Base-by-base conservation (phyloP, 1,140 invertebrate species). In the Papilio polytes region DNA sequence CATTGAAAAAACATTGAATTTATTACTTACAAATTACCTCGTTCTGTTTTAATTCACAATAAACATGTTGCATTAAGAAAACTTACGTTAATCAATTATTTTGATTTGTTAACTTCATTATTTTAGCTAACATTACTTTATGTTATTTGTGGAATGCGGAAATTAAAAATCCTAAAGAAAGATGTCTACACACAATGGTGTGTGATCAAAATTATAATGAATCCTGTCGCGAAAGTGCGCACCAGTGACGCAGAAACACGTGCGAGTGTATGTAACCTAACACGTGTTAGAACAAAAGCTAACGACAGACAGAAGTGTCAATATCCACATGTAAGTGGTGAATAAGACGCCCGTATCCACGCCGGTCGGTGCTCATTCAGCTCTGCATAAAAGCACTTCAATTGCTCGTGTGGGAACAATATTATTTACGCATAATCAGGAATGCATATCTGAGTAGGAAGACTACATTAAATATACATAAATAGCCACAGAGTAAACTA, bases 301-400 rank as follows among this genome's bases (percentile, higher is more conserved):
- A 86, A 87, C 88, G 88, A 89, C 89, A 90, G 87, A 85, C 87
- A 88, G 87, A 89, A 94, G 93, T 94, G 93, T 94, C 91, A 93
- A 94, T 93, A 94, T 94, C 93, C 91, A 90, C 80, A 84, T 87
- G 88, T 88, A 82, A 87, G 87, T 86, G 83, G 84, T 80, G 86
- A 82, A 94, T 87, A 94, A 93, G 92, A 92, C 87, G 92, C 93
- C 93, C 93, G 87, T 93, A 94, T 94, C 87, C 87, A 83, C 85
- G 82, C 81, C 85, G 85, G 87, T 88, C 85, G 89, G 88, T 90
- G 90, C 89, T 91, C 89, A 90, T 92, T 92, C 90, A 90, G 77
- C 82, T n/a, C 81, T 73, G 80, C 82, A 92, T 89, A 91, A 93
- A 91, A 85, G 90, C 86, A 92, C 90, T 91, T 89, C 80, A 86